These are phyloP conservation scores for Pipistrellus nathusii DNA, from an alignment of 2,797 vertebrate species.

Conservation along the genomic window DNA sequence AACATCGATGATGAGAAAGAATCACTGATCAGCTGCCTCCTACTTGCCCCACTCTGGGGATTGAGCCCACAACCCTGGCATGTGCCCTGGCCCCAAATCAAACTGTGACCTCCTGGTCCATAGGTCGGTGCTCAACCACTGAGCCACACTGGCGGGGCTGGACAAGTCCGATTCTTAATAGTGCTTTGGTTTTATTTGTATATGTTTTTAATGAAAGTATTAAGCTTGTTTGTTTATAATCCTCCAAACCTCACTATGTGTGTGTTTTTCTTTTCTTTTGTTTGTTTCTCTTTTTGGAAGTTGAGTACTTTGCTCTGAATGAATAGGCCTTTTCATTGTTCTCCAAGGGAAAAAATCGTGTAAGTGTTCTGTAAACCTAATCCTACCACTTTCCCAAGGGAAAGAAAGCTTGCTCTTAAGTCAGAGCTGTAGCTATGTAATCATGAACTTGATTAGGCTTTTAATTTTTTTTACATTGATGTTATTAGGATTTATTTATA, in stretches of 20 bases:
- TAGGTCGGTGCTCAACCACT: too few relatives aligned
- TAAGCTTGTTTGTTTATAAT: neutral
- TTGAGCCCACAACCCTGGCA: too few relatives aligned
- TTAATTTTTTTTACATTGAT: neutral
- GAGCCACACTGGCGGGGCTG: too few relatives aligned
- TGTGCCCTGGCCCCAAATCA: too few relatives aligned
- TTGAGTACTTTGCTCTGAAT: neutral
- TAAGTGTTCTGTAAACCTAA: neutral
- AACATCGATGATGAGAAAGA: too few relatives aligned
- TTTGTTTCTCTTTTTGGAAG: neutral
- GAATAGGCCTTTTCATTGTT: constrained; percentile 2
- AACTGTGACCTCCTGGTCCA: too few relatives aligned
- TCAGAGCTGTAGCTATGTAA: neutral
- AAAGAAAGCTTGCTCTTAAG: neutral
- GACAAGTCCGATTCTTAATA: neutral
- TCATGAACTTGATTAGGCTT: neutral
- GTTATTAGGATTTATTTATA: neutral
- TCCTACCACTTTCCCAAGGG: neutral
- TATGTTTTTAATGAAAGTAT: neutral
- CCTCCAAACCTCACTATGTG: neutral
- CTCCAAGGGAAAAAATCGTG: neutral
- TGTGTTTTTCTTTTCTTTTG: neutral
- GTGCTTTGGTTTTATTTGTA: neutral
- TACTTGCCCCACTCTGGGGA: too few relatives aligned
- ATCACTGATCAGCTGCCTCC: too few relatives aligned